phyloP scores from a whole-genome alignment of 2,888 invertebrate species.

The Rosalia funebris region DNA sequence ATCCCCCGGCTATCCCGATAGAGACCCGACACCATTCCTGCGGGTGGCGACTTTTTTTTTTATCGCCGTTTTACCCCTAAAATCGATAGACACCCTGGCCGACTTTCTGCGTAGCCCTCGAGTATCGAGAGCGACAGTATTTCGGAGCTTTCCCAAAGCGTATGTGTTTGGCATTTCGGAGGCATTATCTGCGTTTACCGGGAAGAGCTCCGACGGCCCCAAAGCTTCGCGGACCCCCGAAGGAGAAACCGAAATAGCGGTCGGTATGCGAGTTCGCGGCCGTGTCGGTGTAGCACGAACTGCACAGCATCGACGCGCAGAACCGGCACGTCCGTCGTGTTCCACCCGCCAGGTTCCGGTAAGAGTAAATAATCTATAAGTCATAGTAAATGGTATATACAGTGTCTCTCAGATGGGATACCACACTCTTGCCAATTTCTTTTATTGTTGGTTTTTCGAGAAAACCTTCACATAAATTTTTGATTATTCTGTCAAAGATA shows the following conservation, averaged over 20 bases:
- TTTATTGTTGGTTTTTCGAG: too few species aligned
- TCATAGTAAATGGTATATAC: too few species aligned
- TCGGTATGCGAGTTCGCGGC: neutral
- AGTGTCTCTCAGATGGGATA: too few species aligned
- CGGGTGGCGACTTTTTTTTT: neutral
- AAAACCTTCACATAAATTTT: too few species aligned
- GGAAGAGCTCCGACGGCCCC: neutral
- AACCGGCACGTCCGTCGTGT: too few species aligned
- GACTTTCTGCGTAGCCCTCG: neutral
- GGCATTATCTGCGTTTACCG: neutral
- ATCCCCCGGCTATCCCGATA: too few species aligned
- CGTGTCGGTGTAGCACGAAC: neutral
- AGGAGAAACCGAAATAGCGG: neutral
- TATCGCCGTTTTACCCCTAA: neutral
- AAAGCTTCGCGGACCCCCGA: too few species aligned
- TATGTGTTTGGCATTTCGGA: conserved; percentile 4
- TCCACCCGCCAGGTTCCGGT: too few species aligned
- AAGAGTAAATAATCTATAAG: too few species aligned
- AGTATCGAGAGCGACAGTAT: neutral
- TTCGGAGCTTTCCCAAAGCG: neutral
- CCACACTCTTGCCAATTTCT: too few species aligned
- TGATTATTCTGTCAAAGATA: too few species aligned
- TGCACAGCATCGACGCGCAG: neutral
- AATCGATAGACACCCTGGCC: neutral
- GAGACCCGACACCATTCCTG: neutral